Conservation (phyloP, 2,888 invertebrate genomes). For the Mayetiola destructor region DNA sequence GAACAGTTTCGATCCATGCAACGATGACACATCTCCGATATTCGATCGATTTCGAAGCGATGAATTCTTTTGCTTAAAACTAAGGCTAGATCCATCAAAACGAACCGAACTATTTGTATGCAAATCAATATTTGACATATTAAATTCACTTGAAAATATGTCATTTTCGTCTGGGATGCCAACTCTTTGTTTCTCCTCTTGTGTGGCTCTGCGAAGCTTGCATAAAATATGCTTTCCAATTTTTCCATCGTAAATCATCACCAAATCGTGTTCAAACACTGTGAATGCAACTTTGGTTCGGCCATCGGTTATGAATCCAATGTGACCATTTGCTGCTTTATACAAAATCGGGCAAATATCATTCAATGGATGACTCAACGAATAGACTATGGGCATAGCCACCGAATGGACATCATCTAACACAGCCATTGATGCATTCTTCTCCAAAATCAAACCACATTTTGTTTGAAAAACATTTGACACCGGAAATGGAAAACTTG, state of each 20-base stretch:
- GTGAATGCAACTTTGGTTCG: conserved; percentile 57
- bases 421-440: conserved; percentile 37
- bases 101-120: not conserved
- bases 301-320: conserved; percentile 48
- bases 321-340: conserved; percentile 44
- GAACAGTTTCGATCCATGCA: not conserved
- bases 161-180: conserved; percentile 26
- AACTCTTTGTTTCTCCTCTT: conserved; percentile 53
- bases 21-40: not conserved
- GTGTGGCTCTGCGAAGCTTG: conserved; percentile 57
- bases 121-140: not conserved
- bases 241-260: conserved; percentile 64
- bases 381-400: conserved; percentile 64
- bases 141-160: not conserved
- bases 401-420: conserved; percentile 31
- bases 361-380: conserved; percentile 76
- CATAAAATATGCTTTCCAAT: conserved; percentile 69
- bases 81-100: not conserved
- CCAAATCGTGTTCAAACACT: conserved; percentile 60
- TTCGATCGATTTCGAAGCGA: not conserved
- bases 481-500: conserved; percentile 67
- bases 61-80: not conserved
- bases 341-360: conserved; percentile 75
- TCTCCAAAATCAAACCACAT: conserved; percentile 74
- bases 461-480: conserved; percentile 71